Evolutionary conservation across 2,888 invertebrate species (phyloP).

Genomic region (Nasonia oneida): DNA sequence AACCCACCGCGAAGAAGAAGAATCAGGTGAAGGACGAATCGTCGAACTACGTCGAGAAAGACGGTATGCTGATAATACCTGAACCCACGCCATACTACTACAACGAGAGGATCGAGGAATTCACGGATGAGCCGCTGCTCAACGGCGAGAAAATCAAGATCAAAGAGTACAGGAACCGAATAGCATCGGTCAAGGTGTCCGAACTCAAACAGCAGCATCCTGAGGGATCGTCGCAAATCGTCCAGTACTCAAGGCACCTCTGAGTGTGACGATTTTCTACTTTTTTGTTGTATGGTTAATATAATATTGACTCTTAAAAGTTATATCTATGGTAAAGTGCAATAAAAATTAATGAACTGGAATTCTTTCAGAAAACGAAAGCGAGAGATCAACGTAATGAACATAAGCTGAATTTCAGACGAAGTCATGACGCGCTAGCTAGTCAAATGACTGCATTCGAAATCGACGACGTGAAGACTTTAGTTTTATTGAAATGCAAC

Average conservation of each 20-base stretch:
- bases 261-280: slow-evolving; percentile 9
- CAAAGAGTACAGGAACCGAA: slow-evolving; percentile 68
- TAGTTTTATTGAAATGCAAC: slow-evolving; percentile 20
- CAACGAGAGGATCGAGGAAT: slow-evolving; percentile 67
- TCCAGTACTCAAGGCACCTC: slow-evolving; percentile 35
- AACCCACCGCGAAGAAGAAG: neutral
- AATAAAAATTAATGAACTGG: neutral
- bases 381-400: neutral
- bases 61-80: slow-evolving; percentile 57
- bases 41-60: slow-evolving; percentile 42
- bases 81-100: slow-evolving; percentile 65
- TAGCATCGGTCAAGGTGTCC: slow-evolving; percentile 66
- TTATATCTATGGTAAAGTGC: neutral
- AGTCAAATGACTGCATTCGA: slow-evolving; percentile 50
- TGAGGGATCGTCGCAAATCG: slow-evolving; percentile 25
- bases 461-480: slow-evolving; percentile 24
- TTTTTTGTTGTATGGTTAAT: neutral
- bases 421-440: neutral
- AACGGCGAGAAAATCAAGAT: slow-evolving; percentile 67
- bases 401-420: neutral
- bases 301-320: neutral
- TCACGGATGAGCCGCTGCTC: slow-evolving; percentile 67
- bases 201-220: slow-evolving; percentile 64
- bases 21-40: neutral
- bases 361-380: slow-evolving; percentile 4